Evolutionary conservation across 2,797 vertebrate species (phyloP).

Genomic region (Hoplostethus atlanticus): DNA sequence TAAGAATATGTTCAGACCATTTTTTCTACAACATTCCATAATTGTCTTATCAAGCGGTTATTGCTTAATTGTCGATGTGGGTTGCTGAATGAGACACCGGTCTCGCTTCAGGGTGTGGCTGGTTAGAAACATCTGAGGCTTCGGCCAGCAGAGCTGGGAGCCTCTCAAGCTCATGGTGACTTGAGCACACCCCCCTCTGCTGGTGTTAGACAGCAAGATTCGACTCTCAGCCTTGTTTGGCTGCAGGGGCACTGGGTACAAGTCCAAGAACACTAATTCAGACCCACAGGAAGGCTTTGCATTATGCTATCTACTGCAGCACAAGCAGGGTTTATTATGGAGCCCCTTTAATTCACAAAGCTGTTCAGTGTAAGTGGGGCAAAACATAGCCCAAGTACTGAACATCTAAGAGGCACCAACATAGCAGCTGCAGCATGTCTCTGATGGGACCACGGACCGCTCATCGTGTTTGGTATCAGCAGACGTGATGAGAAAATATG

Average conservation of each 20-base stretch:
- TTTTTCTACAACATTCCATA: background rate
- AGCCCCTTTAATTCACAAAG: conserved; percentile 62
- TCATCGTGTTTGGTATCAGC: conserved; percentile 51
- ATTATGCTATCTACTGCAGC: conserved; percentile 52
- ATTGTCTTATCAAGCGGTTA: too few relatives aligned
- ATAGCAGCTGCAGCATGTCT: conserved; percentile 64
- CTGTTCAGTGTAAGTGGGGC: conserved; percentile 77
- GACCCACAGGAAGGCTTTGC: conserved; percentile 68
- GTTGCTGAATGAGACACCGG: background rate
- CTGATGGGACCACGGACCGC: conserved; percentile 58
- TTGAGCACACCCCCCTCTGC: conserved; percentile 81
- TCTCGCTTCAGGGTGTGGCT: conserved; percentile 68
- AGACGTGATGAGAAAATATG: conserved; percentile 43
- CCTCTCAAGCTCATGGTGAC: conserved; percentile 49
- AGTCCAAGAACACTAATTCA: conserved; percentile 75
- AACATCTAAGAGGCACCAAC: conserved; percentile 69
- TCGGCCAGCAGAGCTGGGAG: conserved; percentile 37
- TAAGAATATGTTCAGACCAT: too few relatives aligned
- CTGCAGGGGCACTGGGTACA: conserved; percentile 66
- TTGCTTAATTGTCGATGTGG: too few relatives aligned
- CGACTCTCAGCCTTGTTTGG: conserved; percentile 47
- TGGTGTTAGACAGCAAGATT: conserved; percentile 68
- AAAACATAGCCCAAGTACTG: conserved; percentile 76
- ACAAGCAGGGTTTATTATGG: conserved; percentile 62
- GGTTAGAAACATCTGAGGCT: conserved; percentile 38